Conservation (phyloP, 2,888 invertebrate species). For the Habrosyne pyritoides region DNA sequence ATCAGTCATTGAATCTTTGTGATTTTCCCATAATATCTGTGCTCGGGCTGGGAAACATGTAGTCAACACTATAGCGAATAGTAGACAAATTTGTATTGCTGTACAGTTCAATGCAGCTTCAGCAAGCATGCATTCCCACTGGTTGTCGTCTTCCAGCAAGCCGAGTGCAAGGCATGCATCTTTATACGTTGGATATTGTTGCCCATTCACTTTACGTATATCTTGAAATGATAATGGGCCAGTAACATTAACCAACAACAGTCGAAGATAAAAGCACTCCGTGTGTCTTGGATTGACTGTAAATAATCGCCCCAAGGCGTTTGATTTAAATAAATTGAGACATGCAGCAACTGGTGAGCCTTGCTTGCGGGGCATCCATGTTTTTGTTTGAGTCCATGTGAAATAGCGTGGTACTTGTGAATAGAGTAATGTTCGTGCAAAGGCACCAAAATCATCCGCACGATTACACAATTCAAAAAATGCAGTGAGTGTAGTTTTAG, state of each 20-base stretch:
- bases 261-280: slow-evolving; percentile 14
- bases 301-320: background rate
- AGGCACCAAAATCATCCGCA: no score
- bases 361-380: no score
- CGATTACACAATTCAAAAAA: slow-evolving; percentile 24
- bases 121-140: slow-evolving; percentile 27
- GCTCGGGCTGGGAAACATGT: slow-evolving; percentile 30
- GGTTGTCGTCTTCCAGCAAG: slow-evolving; percentile 22
- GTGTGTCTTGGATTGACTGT: background rate
- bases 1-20: slow-evolving; percentile 24
- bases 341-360: background rate
- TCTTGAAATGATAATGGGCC: slow-evolving; percentile 26
- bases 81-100: slow-evolving; percentile 28
- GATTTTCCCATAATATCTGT: slow-evolving; percentile 25
- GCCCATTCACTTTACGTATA: slow-evolving; percentile 28
- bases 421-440: no score
- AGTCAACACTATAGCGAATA: slow-evolving; percentile 27
- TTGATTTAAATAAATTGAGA: background rate
- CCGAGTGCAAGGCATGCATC: slow-evolving; percentile 20
- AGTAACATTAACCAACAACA: slow-evolving; percentile 23
- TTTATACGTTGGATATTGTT: slow-evolving; percentile 20
- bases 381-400: no score
- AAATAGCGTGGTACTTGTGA: no score
- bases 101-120: slow-evolving; percentile 25
- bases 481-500: slow-evolving; percentile 19